Evolutionary conservation across 2,797 vertebrate species (phyloP).

Genomic region (Hyperoplus immaculatus): DNA sequence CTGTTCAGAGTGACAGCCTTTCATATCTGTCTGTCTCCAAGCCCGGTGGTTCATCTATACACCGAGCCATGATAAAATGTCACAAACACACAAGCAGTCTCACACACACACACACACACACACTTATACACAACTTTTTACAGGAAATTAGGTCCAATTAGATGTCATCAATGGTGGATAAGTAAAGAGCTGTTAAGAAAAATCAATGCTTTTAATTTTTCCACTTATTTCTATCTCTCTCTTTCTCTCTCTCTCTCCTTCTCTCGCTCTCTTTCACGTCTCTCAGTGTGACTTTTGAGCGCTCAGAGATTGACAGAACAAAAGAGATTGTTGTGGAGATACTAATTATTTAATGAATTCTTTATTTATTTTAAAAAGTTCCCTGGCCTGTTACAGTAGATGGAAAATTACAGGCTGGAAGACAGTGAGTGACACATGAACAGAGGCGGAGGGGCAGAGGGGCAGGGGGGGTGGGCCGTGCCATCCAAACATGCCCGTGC

Average conservation of each 20-base stretch:
- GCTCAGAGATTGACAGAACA: slow-evolving; percentile 83
- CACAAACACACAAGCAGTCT: slow-evolving; percentile 68
- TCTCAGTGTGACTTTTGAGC: slow-evolving; percentile 79
- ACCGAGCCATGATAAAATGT: slow-evolving; percentile 83
- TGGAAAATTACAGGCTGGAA: slow-evolving; percentile 83
- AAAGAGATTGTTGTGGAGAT: slow-evolving; percentile 85
- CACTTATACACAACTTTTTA: slow-evolving; percentile 39
- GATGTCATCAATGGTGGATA: slow-evolving; percentile 85
- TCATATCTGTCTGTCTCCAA: slow-evolving; percentile 80
- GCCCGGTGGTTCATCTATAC: slow-evolving; percentile 80
- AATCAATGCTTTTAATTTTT: slow-evolving; percentile 81
- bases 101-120: neutral
- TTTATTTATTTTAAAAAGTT: slow-evolving; percentile 88
- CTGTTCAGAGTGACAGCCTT: slow-evolving; percentile 80
- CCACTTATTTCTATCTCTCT: slow-evolving; percentile 63
- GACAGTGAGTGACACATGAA: slow-evolving; percentile 84
- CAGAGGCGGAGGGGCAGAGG: slow-evolving; percentile 73
- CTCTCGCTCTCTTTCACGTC: slow-evolving; percentile 48
- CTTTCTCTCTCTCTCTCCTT: slow-evolving; percentile 7
- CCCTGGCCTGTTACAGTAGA: slow-evolving; percentile 82
- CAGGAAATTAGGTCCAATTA: slow-evolving; percentile 87
- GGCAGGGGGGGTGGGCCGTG: slow-evolving; percentile 75
- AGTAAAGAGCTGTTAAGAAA: slow-evolving; percentile 84
- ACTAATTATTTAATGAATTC: slow-evolving; percentile 87
- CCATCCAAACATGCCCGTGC: slow-evolving; percentile 80